Conservation (phyloP, 2,888 invertebrate genomes). For the Branchipolynoe longqiensis region DNA sequence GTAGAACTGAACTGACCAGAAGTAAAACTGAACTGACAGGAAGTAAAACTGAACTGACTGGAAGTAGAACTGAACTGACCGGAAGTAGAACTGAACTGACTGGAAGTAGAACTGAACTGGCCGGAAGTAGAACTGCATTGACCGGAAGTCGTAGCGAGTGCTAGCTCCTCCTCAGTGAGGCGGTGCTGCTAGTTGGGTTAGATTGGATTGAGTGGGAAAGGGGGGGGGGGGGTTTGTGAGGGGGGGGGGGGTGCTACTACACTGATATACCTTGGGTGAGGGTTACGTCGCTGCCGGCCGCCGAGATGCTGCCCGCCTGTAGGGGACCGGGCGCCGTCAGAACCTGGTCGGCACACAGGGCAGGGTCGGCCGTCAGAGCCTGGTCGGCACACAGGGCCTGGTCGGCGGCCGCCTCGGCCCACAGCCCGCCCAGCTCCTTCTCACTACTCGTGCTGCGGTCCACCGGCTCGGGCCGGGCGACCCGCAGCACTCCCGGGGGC, state of each 20-base stretch:
- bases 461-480: constrained; percentile 15
- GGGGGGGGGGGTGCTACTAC: no score
- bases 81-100: no score
- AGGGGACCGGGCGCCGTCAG: background rate
- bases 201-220: background rate
- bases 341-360: background rate
- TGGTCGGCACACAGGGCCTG: background rate
- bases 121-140: no score
- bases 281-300: constrained; percentile 20
- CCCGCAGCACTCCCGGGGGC: constrained; percentile 15
- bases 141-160: no score
- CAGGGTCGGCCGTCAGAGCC: background rate
- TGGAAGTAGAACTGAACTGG: no score
- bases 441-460: constrained; percentile 45
- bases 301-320: background rate
- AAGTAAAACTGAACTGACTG: no score
- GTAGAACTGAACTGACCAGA: no score
- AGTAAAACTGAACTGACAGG: no score
- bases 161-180: no score
- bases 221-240: no score
- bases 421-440: constrained; percentile 47
- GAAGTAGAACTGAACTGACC: no score
- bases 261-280: constrained; percentile 33
- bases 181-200: background rate
- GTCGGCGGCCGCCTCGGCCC: constrained; percentile 47